Evolutionary conservation across 2,797 vertebrate genomes (phyloP), one percentile per base, ranked within the genome.

Genomic region (Hafferia zeledoni): DNA sequence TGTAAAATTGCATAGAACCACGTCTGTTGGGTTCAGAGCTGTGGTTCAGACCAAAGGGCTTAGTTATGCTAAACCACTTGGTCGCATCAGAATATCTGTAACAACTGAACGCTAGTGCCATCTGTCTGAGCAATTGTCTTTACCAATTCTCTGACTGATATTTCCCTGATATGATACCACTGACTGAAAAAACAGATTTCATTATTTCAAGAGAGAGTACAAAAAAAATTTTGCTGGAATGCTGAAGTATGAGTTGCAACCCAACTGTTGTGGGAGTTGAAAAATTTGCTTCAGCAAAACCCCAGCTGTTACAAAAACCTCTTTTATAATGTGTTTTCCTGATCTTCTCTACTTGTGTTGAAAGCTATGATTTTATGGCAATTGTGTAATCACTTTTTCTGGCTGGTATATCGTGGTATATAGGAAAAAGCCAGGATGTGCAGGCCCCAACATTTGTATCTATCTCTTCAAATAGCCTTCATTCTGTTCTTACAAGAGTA

Each of bases 231-330:
- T 25, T 57, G 1, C 63, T 67, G 35, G 53, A 81, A 92, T 86
- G 25, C 60, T 95, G 92, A 95, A 89, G 86, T 72, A 69, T 65
- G 87, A 96, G 69, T 91, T 92, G 43, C 76, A 92, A 52, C 33
- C 28, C 82, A 92, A 46, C 89, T 94, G 65, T 76, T 91, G 89
- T 95, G 94, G 94, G 94, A 96, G 94, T 93, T 90, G 91, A 96
- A 96, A 95, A 76, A 83, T 65, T 95, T 88, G 75, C 65, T 89
- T 92, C 55, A 90, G 65, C 50, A 92, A 37, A 93, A 87, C 89
- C 28, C 43, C 87, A 95, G 89, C 79, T 96, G 87, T 84, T 95
- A 74, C 14, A 86, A 81, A 94, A 91, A 17, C 6, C 33, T 89
- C 43, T 78, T 94, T 89, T 91, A 90, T 82, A 41, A 74, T 82